Percentiles rank a stretch among this genome's conserved stretches.
Evolutionary conservation across 2,888 invertebrate species (phyloP).

Genomic region (Agrochola macilenta): DNA sequence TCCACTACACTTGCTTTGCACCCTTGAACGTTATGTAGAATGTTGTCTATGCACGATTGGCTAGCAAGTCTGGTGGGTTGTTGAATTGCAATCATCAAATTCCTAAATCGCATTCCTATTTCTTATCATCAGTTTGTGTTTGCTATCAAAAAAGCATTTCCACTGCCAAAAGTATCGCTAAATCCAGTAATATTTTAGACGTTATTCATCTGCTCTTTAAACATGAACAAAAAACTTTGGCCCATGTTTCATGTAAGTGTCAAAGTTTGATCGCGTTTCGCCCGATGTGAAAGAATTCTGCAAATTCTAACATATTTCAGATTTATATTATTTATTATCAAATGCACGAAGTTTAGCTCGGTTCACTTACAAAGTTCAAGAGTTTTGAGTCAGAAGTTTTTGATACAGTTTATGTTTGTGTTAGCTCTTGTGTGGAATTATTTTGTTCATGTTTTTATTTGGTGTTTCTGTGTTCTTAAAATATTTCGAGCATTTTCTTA

Average conservation of each 20-base stretch:
- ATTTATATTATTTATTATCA: slow-evolving; percentile 60
- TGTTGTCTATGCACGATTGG: too few species aligned
- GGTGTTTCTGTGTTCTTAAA: slow-evolving; percentile 1
- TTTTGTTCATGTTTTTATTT: slow-evolving; percentile 27
- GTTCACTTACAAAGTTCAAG: slow-evolving; percentile 41
- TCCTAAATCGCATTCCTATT: not conserved
- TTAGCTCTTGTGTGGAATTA: not conserved
- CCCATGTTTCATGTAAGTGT: slow-evolving; percentile 57
- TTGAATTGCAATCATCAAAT: too few species aligned
- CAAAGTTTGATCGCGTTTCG: slow-evolving; percentile 59
- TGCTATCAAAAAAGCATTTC: slow-evolving; percentile 4
- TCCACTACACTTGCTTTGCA: too few species aligned
- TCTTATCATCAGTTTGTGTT: slow-evolving; percentile 7
- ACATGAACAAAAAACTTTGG: slow-evolving; percentile 53
- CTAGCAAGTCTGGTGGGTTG: too few species aligned
- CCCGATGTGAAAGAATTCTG: slow-evolving; percentile 47
- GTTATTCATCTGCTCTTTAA: slow-evolving; percentile 44
- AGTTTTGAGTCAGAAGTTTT: slow-evolving; percentile 22
- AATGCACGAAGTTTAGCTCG: slow-evolving; percentile 46
- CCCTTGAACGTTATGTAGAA: too few species aligned
- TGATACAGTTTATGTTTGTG: slow-evolving; percentile 22
- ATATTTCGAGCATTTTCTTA: not conserved
- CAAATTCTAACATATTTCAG: slow-evolving; percentile 54
- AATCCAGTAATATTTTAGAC: slow-evolving; percentile 38
- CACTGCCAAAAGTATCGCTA: slow-evolving; percentile 30